Evolutionary conservation across 2,797 vertebrate genomes (phyloP), one percentile per base, ranked within the genome.

Genomic region (Sebastes hubbsi): DNA sequence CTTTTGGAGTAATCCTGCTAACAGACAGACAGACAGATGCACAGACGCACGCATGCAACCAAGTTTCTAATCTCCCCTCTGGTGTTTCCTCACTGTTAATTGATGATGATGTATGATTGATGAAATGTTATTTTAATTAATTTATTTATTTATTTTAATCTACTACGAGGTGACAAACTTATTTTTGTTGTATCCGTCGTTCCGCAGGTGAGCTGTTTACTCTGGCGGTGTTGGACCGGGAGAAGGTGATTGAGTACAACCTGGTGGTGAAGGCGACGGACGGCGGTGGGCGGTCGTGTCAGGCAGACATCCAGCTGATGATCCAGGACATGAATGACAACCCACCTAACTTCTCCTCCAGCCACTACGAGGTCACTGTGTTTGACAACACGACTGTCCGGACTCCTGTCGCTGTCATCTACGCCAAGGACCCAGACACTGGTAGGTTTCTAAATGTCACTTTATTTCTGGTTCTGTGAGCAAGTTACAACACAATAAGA

Each of bases 301-400:
- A 99, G 92, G 96, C 96, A 0, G 97, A 98, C 54, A 87, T 99
- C 85, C 89, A 80, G 0, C 88, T 99, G 30, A 89, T 91, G 6
- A 38, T 99, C 66, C 96, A 97, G 88, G 99, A 99, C 85, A 95
- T 96, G 13, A 99, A 99, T 1, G 99, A 99, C 95, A 99, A 99
- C 0, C 93, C 97, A 0, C 99, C 99, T 0, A 90, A 20, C 14
- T 99, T 99, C 95, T 97, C 97, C 85, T 96, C 95, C 70, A 95
- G 94, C 38, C 97, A 97, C 91, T 99, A 97, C 4, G 88, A 97
- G 1, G 96, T 99, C 87, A 97, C 96, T 0, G 95, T 99, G 86
- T 99, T 98, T 6, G 98, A 99, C 94, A 99, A 99, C 95, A 99
- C 98, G 20, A 99, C 98, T 0, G 91, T 97, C 58, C 96, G 97